Evolutionary conservation across 2,888 invertebrate species (phyloP).

Genomic region (Caenorhabditis macrosperma): DNA sequence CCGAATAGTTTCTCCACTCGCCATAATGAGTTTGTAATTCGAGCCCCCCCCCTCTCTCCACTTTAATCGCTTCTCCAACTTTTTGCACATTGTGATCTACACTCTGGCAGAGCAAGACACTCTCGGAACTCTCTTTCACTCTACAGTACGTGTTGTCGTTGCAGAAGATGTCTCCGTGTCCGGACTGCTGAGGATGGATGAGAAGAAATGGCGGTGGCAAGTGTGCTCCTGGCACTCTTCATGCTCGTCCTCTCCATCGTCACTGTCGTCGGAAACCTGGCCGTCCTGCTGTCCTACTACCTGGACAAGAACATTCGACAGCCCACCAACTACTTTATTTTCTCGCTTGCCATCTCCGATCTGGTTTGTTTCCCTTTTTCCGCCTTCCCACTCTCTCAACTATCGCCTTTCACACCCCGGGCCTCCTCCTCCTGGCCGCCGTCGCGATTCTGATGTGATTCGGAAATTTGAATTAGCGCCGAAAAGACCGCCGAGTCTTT

Average conservation of each 20-base stretch:
- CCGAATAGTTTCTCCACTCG: neutral
- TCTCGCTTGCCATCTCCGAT: slow-evolving; percentile 93
- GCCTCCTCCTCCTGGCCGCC: neutral
- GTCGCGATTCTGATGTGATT: slow-evolving; percentile 16
- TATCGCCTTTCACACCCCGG: neutral
- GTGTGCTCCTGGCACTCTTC: slow-evolving; percentile 59
- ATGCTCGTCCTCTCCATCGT: slow-evolving; percentile 75
- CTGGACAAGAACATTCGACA: slow-evolving; percentile 85
- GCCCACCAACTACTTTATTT: slow-evolving; percentile 99
- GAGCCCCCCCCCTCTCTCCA: slow-evolving; percentile 16
- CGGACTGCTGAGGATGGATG: slow-evolving; percentile 28
- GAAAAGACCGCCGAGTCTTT: neutral
- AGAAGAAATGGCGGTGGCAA: slow-evolving; percentile 50
- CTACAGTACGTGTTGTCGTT: neutral
- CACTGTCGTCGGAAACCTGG: slow-evolving; percentile 87
- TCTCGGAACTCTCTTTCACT: neutral
- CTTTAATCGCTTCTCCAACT: slow-evolving; percentile 34
- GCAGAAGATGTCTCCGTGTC: neutral
- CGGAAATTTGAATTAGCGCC: slow-evolving; percentile 41
- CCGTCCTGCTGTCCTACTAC: slow-evolving; percentile 82
- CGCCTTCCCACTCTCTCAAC: neutral
- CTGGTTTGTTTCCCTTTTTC: slow-evolving; percentile 69
- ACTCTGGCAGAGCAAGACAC: neutral
- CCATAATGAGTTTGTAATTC: slow-evolving; percentile 54
- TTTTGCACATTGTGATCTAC: slow-evolving; percentile 11